Conservation (phyloP, 2,797 vertebrate genomes). For the Chelonia mydas region DNA sequence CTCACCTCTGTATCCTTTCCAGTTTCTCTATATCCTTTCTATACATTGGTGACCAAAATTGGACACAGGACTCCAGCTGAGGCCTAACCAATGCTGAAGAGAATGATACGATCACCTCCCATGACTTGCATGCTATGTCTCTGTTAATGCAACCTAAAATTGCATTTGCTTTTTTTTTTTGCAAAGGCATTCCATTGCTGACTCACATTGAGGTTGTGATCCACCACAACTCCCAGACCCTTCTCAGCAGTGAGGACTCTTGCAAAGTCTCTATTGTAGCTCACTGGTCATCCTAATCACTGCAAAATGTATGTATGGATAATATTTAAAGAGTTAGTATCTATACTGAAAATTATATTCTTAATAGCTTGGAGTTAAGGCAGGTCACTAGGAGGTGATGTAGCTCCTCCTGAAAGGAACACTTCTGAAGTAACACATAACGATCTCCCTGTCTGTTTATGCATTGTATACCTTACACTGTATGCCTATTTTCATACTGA, state of each 20-base stretch:
- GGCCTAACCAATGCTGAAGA: neutral
- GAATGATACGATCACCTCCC: neutral
- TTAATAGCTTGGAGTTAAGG: neutral
- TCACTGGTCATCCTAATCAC: neutral
- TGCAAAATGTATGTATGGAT: neutral
- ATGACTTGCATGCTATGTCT: neutral
- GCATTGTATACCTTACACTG: neutral
- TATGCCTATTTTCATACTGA: neutral
- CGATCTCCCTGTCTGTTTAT: neutral
- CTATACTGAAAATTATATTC: neutral
- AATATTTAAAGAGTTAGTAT: neutral
- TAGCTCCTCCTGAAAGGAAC: neutral
- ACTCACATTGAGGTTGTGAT: neutral
- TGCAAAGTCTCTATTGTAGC: neutral
- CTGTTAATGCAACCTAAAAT: neutral
- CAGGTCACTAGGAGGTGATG: neutral
- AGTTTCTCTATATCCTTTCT: neutral
- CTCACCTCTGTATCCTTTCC: neutral
- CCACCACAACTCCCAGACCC: neutral
- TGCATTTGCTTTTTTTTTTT: neutral
- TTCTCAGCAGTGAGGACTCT: neutral
- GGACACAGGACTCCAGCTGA: neutral
- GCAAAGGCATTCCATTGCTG: neutral
- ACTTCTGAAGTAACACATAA: neutral
- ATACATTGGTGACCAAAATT: neutral